Evolutionary conservation across 2,797 vertebrate species (phyloP), one percentile per base, ranked within the genome.

Genomic region (Enteromius fasciolatus): DNA sequence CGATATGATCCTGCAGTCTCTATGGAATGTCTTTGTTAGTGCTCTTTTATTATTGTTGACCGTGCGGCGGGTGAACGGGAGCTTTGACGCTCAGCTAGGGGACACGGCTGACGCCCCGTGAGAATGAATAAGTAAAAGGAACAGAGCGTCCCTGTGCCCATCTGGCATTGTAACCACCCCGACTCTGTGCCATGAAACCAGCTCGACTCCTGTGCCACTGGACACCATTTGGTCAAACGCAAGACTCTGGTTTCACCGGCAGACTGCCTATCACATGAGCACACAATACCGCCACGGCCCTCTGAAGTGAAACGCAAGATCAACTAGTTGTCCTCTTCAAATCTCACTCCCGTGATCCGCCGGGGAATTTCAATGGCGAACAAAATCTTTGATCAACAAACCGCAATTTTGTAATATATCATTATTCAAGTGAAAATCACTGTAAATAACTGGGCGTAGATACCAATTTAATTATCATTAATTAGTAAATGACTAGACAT

Each of bases 61-160:
- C 77, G 64, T 68, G 54, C 67, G 25, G 61, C 33, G 18, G 61
- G 67, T 23, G 67, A 84, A 82, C 67, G 18, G 61, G 76, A 82
- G 64, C 76, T 76, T 67, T 81, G 76, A 69, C 72, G 28, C 44
- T 41, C 50, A 54, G 79, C 48, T 76, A 75, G 44, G 78, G 84
- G 68, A 82, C 82, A 73, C 57, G 83, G 82, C 48, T 67, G 80
- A 48, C 14, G 25, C 20, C 64, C 77, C 48, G 79, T 81, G 48
- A 81, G 80, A 85, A 92, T 91, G 86, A 93, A 92, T 92, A 90
- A 93, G 88, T 92, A 88, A 92, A 90, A 86, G 78, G 91, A 90
- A 92, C 92, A 90, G 69, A 59, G 78, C 90, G 90, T 94, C 86
- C 88, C 86, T 46, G 82, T 83, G 87, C 84, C 84, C 36, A 72